Evolutionary conservation across 2,113 vertebrate genomes (phyloP).

Genomic region (Callipepla californica): DNA sequence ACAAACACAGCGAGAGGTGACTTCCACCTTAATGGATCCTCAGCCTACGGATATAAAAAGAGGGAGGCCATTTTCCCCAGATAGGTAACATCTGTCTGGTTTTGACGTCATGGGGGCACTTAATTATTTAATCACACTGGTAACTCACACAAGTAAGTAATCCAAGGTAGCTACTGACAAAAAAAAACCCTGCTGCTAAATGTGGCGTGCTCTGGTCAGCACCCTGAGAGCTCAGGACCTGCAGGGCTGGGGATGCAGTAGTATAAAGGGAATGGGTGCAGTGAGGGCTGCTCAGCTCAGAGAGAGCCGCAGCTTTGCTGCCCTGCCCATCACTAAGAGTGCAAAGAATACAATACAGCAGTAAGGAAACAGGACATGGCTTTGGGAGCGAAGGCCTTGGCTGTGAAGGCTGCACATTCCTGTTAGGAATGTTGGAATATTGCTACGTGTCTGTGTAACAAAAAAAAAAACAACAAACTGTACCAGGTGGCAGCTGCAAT

Average conservation of each 20-base stretch:
- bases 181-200: neutral
- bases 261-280: neutral
- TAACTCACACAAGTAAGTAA: neutral
- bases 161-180: neutral
- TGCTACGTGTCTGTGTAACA: neutral
- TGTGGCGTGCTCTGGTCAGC: too few relatives aligned
- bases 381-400: neutral
- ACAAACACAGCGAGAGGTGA: neutral
- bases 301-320: neutral
- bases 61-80: neutral
- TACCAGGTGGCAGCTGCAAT: neutral
- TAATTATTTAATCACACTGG: neutral
- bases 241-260: accelerated
- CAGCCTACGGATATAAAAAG: neutral
- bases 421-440: neutral
- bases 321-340: neutral
- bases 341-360: neutral
- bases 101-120: neutral
- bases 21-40: neutral
- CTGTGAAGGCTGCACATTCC: neutral
- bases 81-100: neutral
- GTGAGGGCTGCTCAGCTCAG: neutral
- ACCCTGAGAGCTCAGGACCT: neutral
- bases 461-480: neutral
- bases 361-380: neutral